Conservation (phyloP, 2,113 vertebrate genomes). For the Hemicordylus capensis region DNA sequence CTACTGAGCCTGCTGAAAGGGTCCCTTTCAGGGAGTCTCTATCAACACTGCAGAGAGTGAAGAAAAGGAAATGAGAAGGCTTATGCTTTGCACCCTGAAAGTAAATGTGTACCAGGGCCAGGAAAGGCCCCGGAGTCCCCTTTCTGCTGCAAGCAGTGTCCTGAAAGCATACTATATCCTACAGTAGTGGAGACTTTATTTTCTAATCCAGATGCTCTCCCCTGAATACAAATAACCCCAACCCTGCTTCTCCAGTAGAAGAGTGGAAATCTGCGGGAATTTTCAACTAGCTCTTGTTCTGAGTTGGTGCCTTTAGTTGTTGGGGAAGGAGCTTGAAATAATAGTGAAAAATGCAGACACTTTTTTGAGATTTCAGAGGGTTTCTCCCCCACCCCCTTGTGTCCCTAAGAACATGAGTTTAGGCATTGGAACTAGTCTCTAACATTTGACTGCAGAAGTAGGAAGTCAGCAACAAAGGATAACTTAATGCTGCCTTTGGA, state of each 20-base stretch:
- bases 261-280: neutral
- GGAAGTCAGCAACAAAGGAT: neutral
- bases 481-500: neutral
- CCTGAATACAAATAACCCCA: neutral
- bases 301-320: neutral
- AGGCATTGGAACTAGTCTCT: neutral
- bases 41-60: conserved; percentile 17
- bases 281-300: neutral
- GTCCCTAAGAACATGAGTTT: neutral
- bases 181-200: neutral
- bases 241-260: neutral
- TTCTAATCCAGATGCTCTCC: neutral
- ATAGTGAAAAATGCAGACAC: neutral
- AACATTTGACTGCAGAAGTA: neutral
- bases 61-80: conserved; percentile 61
- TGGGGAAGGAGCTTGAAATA: neutral
- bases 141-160: neutral
- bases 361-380: too few relatives aligned
- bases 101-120: neutral
- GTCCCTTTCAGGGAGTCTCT: conserved; percentile 47
- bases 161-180: neutral
- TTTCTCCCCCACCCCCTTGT: too few relatives aligned
- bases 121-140: neutral
- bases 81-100: conserved; percentile 41
- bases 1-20: conserved; percentile 14